Base-by-base conservation (phyloP, 1,140 invertebrate genomes). In the Microplitis demolitor region DNA sequence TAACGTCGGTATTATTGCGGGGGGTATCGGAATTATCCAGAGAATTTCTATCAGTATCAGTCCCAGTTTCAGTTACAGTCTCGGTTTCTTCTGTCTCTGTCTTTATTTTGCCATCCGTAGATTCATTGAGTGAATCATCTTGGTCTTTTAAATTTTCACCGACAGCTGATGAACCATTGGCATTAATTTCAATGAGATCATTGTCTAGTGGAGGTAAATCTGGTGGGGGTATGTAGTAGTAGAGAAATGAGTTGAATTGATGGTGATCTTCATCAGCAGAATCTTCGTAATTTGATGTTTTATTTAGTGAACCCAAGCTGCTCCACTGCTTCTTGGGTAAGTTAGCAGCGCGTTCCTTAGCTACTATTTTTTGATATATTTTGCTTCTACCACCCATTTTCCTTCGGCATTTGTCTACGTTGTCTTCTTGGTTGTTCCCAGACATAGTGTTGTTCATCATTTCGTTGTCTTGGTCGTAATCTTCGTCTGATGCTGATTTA, bases 181-280 rank as follows among this genome's bases (percentile, higher is more conserved):
- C 75, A 1, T 75, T 80, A 8, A 78, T 80, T 45, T 81, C 66
- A 34, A 87, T 81, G 33, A 89, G 82, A 63, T 82, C 80, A 31
- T 80, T 78, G 78, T 89, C 87, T 68, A 88, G 11, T 9, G 11
- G 77, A 4, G 86, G 83, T 76, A 87, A 76, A 50, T 87, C 85
- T 3, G 87, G 88, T 66, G 86, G 88, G 64, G 86, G 83, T 75
- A 88, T 82, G 67, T 88, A 88, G 76, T 88, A 89, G 79, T 88
- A 89, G 69, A 88, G 86, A 75, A 89, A 88, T 54, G 84, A 80
- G 80, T 88, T 89, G 72, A 84, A 89, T 70, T 84, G 71, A 69
- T 80, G 76, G 69, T 79, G 74, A 72, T 83, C 80, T 62, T 79
- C 78, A 63, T 76, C 71, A 34, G 58, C 11, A 34, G 5, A 16